Evolutionary conservation across 2,888 invertebrate genomes (phyloP).

Genomic region (Cremastinae sp.): DNA sequence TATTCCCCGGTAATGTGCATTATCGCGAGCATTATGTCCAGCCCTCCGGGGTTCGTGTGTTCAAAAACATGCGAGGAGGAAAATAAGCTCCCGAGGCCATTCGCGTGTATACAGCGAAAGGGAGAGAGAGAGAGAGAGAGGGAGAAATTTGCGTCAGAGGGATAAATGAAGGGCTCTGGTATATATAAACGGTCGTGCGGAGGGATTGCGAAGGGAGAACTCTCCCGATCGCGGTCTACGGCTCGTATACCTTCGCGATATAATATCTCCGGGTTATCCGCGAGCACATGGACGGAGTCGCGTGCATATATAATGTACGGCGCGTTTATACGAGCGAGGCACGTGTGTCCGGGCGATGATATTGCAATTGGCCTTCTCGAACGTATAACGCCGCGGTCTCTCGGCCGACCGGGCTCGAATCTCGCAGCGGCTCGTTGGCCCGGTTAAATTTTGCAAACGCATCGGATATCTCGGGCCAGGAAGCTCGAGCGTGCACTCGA

Average conservation of each 20-base stretch:
- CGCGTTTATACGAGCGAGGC: conserved; percentile 6
- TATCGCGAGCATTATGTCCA: too few species aligned
- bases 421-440: conserved; percentile 57
- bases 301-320: neutral
- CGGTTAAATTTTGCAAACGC: conserved; percentile 59
- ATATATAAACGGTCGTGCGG: too few species aligned
- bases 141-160: conserved; percentile 1
- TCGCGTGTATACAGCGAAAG: neutral
- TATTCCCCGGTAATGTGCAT: too few species aligned
- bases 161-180: conserved; percentile 20
- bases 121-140: conserved; percentile 33
- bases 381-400: conserved; percentile 27
- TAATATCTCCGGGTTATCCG: conserved; percentile 7
- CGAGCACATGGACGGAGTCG: neutral
- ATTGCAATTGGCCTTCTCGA: conserved; percentile 49
- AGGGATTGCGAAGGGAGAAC: conserved; percentile 23
- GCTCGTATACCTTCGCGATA: conserved; percentile 28
- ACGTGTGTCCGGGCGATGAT: conserved; percentile 29
- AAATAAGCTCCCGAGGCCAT: too few species aligned
- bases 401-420: conserved; percentile 13
- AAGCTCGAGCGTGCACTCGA: too few species aligned
- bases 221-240: conserved; percentile 29
- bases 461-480: conserved; percentile 31
- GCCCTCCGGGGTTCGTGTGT: too few species aligned
- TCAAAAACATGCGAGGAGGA: too few species aligned